Conservation (phyloP, 2,888 invertebrate genomes). For the Crepidodera aurea region DNA sequence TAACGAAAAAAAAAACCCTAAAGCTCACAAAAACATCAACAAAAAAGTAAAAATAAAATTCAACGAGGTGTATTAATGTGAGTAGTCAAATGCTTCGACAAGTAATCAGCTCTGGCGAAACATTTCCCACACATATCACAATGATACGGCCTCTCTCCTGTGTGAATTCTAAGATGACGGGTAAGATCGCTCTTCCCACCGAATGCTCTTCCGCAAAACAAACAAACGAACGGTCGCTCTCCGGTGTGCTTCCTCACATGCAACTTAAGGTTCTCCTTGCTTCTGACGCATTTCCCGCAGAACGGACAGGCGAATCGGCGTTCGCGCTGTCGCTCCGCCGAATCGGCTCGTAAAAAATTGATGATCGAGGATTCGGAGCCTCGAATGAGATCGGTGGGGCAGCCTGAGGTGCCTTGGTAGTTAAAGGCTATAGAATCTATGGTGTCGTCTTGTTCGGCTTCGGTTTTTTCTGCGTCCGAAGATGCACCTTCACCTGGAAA, state of each 20-base stretch:
- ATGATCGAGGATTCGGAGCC: constrained; percentile 67
- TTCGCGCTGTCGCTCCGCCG: constrained; percentile 71
- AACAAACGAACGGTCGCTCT: constrained; percentile 88
- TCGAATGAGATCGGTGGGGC: constrained; percentile 27
- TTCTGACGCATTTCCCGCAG: constrained; percentile 88
- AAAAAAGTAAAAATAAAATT: no score
- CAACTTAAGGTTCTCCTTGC: constrained; percentile 86
- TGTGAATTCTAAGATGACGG: constrained; percentile 86
- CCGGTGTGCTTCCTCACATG: constrained; percentile 89
- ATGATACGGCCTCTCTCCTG: constrained; percentile 89
- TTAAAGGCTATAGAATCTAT: constrained; percentile 71
- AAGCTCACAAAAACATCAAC: no score
- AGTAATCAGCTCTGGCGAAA: constrained; percentile 88
- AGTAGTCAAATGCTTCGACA: constrained; percentile 90
- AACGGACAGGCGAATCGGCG: constrained; percentile 87
- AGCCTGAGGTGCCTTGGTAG: constrained; percentile 54
- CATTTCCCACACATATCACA: constrained; percentile 93
- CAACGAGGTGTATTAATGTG: constrained; percentile 80
- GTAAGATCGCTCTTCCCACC: constrained; percentile 89
- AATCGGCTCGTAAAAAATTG: constrained; percentile 72
- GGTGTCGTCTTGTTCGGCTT: constrained; percentile 72
- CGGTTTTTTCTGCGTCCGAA: constrained; percentile 56
- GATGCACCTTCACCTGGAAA: constrained; percentile 51
- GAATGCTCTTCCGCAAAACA: constrained; percentile 88
- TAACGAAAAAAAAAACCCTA: not conserved